These are phyloP conservation scores for Corythoichthys haematopterus DNA, from an alignment of 2,113 vertebrate genomes.

Conservation along the genomic window DNA sequence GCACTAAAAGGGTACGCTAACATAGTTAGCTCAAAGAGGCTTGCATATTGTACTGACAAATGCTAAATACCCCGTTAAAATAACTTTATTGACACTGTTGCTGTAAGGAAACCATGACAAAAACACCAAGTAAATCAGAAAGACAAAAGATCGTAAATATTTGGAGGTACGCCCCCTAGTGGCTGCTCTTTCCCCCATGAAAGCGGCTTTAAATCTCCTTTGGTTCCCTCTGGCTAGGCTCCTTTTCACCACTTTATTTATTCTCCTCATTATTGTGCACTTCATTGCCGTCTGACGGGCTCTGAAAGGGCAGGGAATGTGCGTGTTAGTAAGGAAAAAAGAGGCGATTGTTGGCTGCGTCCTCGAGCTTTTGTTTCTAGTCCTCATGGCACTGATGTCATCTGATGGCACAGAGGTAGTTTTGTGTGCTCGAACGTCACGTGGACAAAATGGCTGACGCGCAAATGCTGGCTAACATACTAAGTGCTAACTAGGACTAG, in stretches of 20 bases:
- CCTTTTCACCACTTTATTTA: slow-evolving; percentile 33
- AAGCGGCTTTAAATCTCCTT: not conserved
- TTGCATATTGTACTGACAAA: no score
- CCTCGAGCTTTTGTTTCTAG: slow-evolving; percentile 38
- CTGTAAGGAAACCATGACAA: no score
- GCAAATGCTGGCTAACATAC: not conserved
- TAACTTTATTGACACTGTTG: no score
- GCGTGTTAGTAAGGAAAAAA: slow-evolving; percentile 31
- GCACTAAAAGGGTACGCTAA: no score
- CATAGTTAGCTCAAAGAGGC: no score
- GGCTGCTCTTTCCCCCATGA: not conserved
- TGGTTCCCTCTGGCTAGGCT: slow-evolving; percentile 13
- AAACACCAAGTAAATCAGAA: not conserved
- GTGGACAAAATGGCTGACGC: not conserved
- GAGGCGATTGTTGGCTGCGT: slow-evolving; percentile 53
- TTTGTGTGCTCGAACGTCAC: slow-evolving; percentile 12
- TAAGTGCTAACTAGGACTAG: not conserved
- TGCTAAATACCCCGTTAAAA: no score
- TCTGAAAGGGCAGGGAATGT: slow-evolving; percentile 51
- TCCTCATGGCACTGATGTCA: slow-evolving; percentile 55
- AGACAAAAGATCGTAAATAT: not conserved
- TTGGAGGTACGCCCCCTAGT: not conserved
- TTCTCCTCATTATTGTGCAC: slow-evolving; percentile 39
- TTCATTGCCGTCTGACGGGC: slow-evolving; percentile 45
- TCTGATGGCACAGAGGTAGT: slow-evolving; percentile 50